Percentiles rank a stretch among this genome's conserved stretches.
phyloP scores from a whole-genome alignment of 2,888 invertebrate genomes.

The Caenorhabditis drosophilae region DNA sequence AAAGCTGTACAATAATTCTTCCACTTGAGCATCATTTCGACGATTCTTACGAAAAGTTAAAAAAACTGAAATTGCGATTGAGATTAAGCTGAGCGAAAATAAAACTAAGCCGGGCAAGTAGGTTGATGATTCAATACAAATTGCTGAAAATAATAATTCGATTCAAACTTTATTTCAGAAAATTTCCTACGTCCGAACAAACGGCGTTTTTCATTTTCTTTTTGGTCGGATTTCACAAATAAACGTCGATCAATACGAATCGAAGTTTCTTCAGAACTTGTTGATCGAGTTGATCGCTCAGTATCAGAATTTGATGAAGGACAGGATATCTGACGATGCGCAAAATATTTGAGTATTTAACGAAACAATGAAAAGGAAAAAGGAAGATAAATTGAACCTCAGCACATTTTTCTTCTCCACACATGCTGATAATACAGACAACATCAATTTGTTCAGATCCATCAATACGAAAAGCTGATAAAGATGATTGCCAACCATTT shows the following conservation, averaged over 20 bases:
- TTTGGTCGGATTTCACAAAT: slow-evolving; percentile 25
- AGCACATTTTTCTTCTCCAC: slow-evolving; percentile 32
- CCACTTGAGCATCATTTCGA: slow-evolving; percentile 21
- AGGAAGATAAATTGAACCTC: too few species aligned
- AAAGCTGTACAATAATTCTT: slow-evolving; percentile 25
- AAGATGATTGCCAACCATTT: slow-evolving; percentile 58
- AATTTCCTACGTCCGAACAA: slow-evolving; percentile 30
- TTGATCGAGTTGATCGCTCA: background rate
- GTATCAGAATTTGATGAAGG: slow-evolving; percentile 2
- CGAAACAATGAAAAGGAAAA: too few species aligned
- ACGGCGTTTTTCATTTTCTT: slow-evolving; percentile 17
- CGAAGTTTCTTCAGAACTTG: slow-evolving; percentile 19
- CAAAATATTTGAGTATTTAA: too few species aligned
- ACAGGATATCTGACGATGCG: slow-evolving; percentile 10
- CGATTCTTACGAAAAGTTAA: slow-evolving; percentile 15
- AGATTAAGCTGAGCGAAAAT: slow-evolving; percentile 16
- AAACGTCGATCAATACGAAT: slow-evolving; percentile 35
- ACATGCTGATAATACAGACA: slow-evolving; percentile 41
- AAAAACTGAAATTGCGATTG: slow-evolving; percentile 26
- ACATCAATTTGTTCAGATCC: slow-evolving; percentile 61
- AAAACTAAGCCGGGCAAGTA: slow-evolving; percentile 23
- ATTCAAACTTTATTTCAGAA: too few species aligned
- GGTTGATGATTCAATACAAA: slow-evolving; percentile 31
- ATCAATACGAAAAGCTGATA: slow-evolving; percentile 67
- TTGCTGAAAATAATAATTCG: slow-evolving; percentile 28